Conservation (phyloP, 64 coral and sea anemone genomes). For the Actinia tenebrosa region DNA sequence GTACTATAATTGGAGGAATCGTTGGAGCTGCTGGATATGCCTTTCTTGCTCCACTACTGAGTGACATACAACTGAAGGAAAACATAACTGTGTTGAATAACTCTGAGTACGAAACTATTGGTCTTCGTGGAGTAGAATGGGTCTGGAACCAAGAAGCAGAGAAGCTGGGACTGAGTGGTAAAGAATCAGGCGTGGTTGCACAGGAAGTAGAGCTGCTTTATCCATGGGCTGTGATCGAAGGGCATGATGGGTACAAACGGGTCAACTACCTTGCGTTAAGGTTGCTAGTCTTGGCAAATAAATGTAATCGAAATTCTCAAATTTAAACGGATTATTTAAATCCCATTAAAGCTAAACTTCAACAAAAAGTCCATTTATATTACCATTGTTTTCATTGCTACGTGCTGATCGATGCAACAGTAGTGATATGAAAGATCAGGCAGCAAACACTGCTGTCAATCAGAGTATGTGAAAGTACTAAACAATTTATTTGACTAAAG, state of each 20-base stretch:
- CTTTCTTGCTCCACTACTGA: neutral
- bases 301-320: neutral
- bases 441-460: too few relatives aligned
- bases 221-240: slow-evolving; percentile 30
- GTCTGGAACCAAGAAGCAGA: slow-evolving; percentile 54
- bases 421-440: too few relatives aligned
- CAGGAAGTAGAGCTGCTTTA: slow-evolving; percentile 58
- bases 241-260: slow-evolving; percentile 25
- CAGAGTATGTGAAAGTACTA: too few relatives aligned
- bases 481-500: too few relatives aligned
- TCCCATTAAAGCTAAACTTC: too few relatives aligned
- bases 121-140: slow-evolving; percentile 45
- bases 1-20: neutral
- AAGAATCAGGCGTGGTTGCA: slow-evolving; percentile 44
- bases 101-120: slow-evolving; percentile 42
- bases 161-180: slow-evolving; percentile 34
- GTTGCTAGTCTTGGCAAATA: neutral
- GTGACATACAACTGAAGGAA: slow-evolving; percentile 34
- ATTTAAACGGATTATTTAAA: too few relatives aligned
- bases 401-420: too few relatives aligned
- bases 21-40: neutral
- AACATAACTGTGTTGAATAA: slow-evolving; percentile 20
- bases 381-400: too few relatives aligned
- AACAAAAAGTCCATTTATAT: too few relatives aligned
- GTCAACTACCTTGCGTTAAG: slow-evolving; percentile 19